phyloP scores from a whole-genome alignment of 2,797 vertebrate genomes.

The Artibeus lituratus region DNA sequence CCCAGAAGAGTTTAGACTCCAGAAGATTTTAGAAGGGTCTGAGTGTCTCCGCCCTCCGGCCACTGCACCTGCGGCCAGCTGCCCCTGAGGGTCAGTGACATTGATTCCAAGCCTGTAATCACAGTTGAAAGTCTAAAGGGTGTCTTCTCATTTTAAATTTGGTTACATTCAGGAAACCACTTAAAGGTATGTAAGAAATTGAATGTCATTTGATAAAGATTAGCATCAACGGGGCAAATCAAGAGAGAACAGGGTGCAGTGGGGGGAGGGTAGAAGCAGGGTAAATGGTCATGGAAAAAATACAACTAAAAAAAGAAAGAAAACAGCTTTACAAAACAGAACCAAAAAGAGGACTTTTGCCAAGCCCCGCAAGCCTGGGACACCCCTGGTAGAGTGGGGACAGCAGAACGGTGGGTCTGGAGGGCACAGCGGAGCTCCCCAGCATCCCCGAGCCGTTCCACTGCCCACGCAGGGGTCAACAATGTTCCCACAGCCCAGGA shows the following conservation, averaged over 20 bases:
- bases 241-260: not conserved
- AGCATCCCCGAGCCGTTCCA: rapidly evolving
- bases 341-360: too few relatives aligned
- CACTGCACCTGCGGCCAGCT: not conserved
- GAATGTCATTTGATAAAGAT: not conserved
- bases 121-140: not conserved
- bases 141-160: not conserved
- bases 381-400: too few relatives aligned
- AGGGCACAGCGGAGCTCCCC: not conserved
- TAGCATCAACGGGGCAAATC: not conserved
- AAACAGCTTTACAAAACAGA: not conserved
- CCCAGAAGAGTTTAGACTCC: not conserved
- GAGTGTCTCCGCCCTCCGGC: not conserved
- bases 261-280: not conserved
- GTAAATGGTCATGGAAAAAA: not conserved
- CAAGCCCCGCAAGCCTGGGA: not conserved
- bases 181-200: not conserved
- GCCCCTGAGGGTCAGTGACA: not conserved
- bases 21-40: not conserved
- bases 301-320: not conserved
- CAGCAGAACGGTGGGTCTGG: too few relatives aligned
- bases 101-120: not conserved
- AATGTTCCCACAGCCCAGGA: not conserved
- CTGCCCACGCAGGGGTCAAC: not conserved
- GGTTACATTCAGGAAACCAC: not conserved